Conservation (phyloP, 2,113 vertebrate species). For the Chlamydotis undulata region DNA sequence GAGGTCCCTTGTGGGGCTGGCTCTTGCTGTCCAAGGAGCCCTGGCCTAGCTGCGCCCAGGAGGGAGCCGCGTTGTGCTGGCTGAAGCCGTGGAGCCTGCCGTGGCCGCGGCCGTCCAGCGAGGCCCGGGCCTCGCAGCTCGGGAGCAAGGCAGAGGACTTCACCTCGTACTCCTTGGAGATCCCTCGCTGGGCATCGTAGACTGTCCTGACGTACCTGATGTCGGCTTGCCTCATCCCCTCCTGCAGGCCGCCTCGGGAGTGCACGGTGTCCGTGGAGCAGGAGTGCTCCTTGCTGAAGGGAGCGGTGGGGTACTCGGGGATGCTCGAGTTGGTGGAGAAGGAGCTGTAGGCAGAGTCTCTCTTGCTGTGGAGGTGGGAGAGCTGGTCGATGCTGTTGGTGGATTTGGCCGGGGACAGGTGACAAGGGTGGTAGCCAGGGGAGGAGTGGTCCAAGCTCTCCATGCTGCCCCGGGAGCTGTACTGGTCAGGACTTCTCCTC, state of each 20-base stretch:
- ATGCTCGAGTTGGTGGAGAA: slow-evolving; percentile 95
- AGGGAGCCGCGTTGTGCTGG: slow-evolving; percentile 71
- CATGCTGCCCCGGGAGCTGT: slow-evolving; percentile 96
- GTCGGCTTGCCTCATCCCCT: slow-evolving; percentile 86
- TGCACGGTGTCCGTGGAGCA: slow-evolving; percentile 80
- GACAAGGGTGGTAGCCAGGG: slow-evolving; percentile 85
- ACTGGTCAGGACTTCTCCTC: slow-evolving; percentile 92
- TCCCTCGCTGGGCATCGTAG: slow-evolving; percentile 80
- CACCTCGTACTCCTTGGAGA: slow-evolving; percentile 85
- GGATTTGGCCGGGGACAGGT: slow-evolving; percentile 90
- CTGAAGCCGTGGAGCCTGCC: slow-evolving; percentile 51
- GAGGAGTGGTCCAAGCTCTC: slow-evolving; percentile 90
- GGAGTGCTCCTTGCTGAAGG: slow-evolving; percentile 79
- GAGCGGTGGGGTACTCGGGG: slow-evolving; percentile 83
- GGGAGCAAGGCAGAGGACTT: slow-evolving; percentile 72
- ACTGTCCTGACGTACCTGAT: slow-evolving; percentile 84
- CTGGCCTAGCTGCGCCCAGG: slow-evolving; percentile 72
- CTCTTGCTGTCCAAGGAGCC: slow-evolving; percentile 74
- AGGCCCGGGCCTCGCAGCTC: slow-evolving; percentile 39
- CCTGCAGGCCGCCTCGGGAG: slow-evolving; percentile 66
- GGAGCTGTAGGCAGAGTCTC: slow-evolving; percentile 95
- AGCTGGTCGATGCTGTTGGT: slow-evolving; percentile 93
- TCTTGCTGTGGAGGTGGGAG: slow-evolving; percentile 89
- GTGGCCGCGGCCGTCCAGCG: slow-evolving; percentile 46
- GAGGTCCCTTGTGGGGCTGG: slow-evolving; percentile 72